Evolutionary conservation across 1,140 invertebrate species (phyloP).

Genomic region (Drosophila sp.): DNA sequence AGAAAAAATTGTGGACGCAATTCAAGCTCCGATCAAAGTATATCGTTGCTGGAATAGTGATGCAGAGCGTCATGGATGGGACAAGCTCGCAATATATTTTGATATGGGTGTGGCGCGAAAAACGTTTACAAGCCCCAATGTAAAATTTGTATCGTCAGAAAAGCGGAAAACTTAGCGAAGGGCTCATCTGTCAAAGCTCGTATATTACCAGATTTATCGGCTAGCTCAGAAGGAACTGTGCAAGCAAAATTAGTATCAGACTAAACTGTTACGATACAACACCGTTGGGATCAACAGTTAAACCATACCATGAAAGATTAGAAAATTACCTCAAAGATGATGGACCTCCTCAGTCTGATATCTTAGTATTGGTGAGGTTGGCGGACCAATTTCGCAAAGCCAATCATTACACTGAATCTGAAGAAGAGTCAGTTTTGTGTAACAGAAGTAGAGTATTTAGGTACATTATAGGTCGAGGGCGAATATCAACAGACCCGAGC

Average conservation of each 20-base stretch:
- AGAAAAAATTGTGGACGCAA: not conserved
- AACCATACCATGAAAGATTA: not conserved
- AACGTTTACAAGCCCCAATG: not conserved
- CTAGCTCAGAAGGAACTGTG: not conserved
- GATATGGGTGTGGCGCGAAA: no score
- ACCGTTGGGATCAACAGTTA: not conserved
- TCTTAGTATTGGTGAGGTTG: no score
- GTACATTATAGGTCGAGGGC: no score
- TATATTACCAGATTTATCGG: not conserved
- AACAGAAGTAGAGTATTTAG: no score
- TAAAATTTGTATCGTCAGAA: not conserved
- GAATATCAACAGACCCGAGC: no score
- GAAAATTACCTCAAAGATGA: not conserved
- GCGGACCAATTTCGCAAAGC: no score
- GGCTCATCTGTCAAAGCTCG: no score
- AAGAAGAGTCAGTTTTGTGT: no score
- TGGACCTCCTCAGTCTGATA: no score
- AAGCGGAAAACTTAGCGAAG: not conserved
- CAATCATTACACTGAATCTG: no score
- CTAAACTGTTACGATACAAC: not conserved
- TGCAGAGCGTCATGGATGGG: not conserved
- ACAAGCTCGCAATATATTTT: not conserved
- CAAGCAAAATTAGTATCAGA: not conserved
- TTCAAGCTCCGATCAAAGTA: not conserved
- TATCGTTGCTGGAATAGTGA: not conserved